phyloP scores from a whole-genome alignment of 2,113 vertebrate genomes.

The Platycercus adscitus region DNA sequence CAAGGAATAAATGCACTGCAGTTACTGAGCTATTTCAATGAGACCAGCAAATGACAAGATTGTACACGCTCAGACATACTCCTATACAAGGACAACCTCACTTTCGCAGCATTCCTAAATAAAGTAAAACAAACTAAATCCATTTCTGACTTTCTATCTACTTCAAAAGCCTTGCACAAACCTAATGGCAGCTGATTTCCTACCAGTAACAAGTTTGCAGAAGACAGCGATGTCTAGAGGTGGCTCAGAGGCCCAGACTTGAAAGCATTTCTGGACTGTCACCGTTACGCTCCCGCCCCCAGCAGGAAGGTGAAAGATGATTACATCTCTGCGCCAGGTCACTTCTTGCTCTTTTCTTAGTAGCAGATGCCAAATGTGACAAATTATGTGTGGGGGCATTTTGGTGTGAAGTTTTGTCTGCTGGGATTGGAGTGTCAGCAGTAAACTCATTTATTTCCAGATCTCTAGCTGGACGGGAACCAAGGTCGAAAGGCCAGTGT shows the following conservation, averaged over 20 bases:
- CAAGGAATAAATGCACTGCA: not conserved
- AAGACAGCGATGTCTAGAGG: not conserved
- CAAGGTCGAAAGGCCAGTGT: conserved; percentile 20
- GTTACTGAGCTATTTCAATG: not conserved
- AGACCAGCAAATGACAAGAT: not conserved
- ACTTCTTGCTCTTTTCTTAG: conserved; percentile 53
- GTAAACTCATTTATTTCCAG: conserved; percentile 67
- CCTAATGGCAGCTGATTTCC: conserved; percentile 15
- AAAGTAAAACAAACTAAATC: not conserved
- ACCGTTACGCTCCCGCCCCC: not conserved
- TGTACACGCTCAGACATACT: not conserved
- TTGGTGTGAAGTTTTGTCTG: conserved; percentile 50
- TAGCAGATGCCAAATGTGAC: conserved; percentile 69
- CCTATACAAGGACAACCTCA: not conserved
- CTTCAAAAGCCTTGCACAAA: conserved; percentile 28
- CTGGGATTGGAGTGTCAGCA: conserved; percentile 57
- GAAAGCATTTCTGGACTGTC: conserved; percentile 25
- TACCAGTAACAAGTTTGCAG: conserved; percentile 18
- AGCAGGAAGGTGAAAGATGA: conserved; percentile 74
- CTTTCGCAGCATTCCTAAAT: not conserved
- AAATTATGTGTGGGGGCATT: conserved; percentile 64
- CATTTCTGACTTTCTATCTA: not conserved
- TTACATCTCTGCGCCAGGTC: conserved; percentile 67
- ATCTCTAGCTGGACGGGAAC: conserved; percentile 45
- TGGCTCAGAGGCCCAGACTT: conserved; percentile 7